phyloP scores from a whole-genome alignment of 2,113 vertebrate species.

The Salvator merianae region DNA sequence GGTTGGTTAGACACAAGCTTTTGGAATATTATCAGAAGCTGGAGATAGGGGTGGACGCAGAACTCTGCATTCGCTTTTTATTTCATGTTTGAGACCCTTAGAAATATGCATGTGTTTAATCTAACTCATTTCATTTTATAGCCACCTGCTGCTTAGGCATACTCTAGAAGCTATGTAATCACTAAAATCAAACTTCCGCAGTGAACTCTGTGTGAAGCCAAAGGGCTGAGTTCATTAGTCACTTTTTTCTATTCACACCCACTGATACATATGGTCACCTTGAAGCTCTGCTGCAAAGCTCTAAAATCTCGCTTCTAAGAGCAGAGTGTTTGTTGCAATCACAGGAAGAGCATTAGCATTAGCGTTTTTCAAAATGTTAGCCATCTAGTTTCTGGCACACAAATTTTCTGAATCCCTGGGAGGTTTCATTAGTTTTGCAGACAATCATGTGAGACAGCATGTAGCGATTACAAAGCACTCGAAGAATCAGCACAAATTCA shows the following conservation, averaged over 20 bases:
- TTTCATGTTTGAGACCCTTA: slow-evolving; percentile 18
- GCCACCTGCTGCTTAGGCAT: slow-evolving; percentile 13
- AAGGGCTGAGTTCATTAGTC: background rate
- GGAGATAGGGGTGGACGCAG: background rate
- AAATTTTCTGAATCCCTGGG: slow-evolving; percentile 32
- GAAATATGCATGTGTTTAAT: slow-evolving; percentile 26
- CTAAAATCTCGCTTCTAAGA: slow-evolving; percentile 50
- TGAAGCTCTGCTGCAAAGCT: slow-evolving; percentile 34
- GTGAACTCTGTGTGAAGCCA: background rate
- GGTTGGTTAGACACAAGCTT: slow-evolving; percentile 40
- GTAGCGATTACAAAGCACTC: slow-evolving; percentile 38
- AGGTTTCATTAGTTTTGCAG: slow-evolving; percentile 40
- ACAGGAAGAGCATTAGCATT: slow-evolving; percentile 42
- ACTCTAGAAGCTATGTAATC: background rate
- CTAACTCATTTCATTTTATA: background rate
- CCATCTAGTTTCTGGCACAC: slow-evolving; percentile 54
- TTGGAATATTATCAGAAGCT: background rate
- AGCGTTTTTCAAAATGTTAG: slow-evolving; percentile 41
- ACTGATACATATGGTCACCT: slow-evolving; percentile 1
- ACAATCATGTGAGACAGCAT: slow-evolving; percentile 33
- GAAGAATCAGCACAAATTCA: slow-evolving; percentile 11
- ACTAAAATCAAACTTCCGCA: slow-evolving; percentile 6
- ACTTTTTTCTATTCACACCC: background rate
- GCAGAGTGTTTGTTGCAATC: slow-evolving; percentile 42
- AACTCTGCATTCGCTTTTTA: slow-evolving; percentile 34